Evolutionary conservation across 2,888 invertebrate species (phyloP), one percentile per base, ranked within the genome.

Genomic region (Odontothrips loti): DNA sequence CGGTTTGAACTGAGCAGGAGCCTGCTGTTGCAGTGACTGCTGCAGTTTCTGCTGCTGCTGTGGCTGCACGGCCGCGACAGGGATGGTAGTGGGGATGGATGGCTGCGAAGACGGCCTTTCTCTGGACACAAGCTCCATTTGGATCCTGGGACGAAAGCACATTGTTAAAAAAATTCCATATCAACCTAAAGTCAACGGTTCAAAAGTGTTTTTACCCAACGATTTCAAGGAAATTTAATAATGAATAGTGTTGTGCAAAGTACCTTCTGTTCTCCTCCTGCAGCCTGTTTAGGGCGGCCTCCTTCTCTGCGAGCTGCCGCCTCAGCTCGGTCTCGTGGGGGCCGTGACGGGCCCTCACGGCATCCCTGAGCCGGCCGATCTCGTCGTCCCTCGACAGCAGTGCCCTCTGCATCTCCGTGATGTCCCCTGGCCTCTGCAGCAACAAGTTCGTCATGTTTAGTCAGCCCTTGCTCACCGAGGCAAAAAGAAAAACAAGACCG

Each of bases 341-440:
- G 23, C 68, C 68, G 68, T 75, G 68, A 27, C 68, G 68, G 23
- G 68, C 68, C 23, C 68, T n/a, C 68, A 75, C 68, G 23, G 68
- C 68, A 27, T 75, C 68, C 27, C 27, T 23, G 68, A 75, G 68
- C 23, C 68, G 68, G 1, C 11, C 23, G 27, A 75, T 75, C 68
- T 75, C 68, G 23, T 75, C 68, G 68, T 75, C 68, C 11, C 68
- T n/a, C 68, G 27, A 23, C 23, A 75, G 68, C 27, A 75, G 68
- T 27, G 68, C 68, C 23, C 68, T 23, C 68, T 75, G 68, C 68
- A 75, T 75, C 68, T 75, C 68, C 68, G 68, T 75, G 68, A 75
- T 75, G 68, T 75, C 68, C 10, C 68, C 68, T 0, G 68, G 68
- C 68, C 68, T n/a, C 68, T 75, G 68, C 27, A 12, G 27, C 23